phyloP scores from a whole-genome alignment of 2,797 vertebrate genomes.

The Sebastes trivittatus region DNA sequence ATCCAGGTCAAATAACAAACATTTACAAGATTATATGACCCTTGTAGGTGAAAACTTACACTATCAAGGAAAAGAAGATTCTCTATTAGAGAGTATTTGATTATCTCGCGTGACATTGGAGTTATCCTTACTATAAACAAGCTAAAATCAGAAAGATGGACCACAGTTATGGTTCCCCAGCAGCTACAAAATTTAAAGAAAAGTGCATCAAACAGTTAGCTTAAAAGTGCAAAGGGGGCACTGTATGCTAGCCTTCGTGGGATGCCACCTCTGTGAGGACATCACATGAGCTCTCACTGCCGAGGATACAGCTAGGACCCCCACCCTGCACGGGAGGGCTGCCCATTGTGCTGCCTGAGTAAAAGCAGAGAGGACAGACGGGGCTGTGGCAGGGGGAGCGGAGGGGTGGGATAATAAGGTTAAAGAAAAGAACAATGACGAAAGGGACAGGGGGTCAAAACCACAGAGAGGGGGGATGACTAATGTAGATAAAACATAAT shows the following conservation, averaged over 20 bases:
- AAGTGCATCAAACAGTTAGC: neutral
- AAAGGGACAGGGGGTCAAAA: constrained; percentile 22
- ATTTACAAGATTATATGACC: neutral
- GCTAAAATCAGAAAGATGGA: neutral
- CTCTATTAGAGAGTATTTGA: neutral
- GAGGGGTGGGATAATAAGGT: constrained; percentile 17
- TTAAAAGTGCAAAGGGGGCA: constrained; percentile 27
- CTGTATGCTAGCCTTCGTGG: constrained; percentile 28
- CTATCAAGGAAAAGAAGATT: neutral
- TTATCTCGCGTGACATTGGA: neutral
- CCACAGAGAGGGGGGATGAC: constrained; percentile 5
- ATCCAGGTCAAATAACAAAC: constrained; percentile 14
- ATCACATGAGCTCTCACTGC: constrained; percentile 51
- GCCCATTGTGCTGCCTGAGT: constrained; percentile 72
- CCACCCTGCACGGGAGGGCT: neutral
- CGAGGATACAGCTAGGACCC: constrained; percentile 62
- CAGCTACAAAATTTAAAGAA: neutral
- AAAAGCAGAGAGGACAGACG: constrained; percentile 57
- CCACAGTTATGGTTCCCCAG: neutral
- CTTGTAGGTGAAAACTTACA: neutral
- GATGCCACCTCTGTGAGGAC: constrained; percentile 56
- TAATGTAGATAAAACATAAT: constrained; percentile 22
- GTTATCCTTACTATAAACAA: neutral
- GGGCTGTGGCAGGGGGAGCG: constrained; percentile 10
- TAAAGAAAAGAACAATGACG: constrained; percentile 45